Percentiles rank a stretch among this genome's conserved stretches.
These are phyloP conservation scores for Chrysotoxum bicinctum DNA, from an alignment of 2,888 invertebrate species.

Conservation along the genomic window DNA sequence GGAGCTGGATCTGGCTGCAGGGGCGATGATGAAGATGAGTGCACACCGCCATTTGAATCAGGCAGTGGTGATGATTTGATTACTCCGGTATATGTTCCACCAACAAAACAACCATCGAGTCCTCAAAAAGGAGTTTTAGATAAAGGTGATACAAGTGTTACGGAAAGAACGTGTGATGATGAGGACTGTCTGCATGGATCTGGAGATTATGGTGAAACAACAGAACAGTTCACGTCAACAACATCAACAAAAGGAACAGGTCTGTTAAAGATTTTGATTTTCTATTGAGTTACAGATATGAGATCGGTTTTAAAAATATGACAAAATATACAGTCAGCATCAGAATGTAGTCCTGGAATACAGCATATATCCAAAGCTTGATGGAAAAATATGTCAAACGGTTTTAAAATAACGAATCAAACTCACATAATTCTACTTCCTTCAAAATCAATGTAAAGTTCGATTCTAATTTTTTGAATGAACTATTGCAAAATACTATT, in stretches of 20 bases:
- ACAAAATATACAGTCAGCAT: too few relatives aligned
- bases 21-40: constrained; percentile 96
- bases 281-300: too few relatives aligned
- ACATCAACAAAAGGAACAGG: constrained; percentile 83
- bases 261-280: constrained; percentile 74
- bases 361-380: too few relatives aligned
- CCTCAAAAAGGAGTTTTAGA: constrained; percentile 77
- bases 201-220: constrained; percentile 87
- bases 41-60: constrained; percentile 90
- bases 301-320: too few relatives aligned
- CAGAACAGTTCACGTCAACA: constrained; percentile 84
- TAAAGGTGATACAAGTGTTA: constrained; percentile 73
- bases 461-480: too few relatives aligned
- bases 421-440: too few relatives aligned
- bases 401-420: too few relatives aligned
- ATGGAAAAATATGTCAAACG: too few relatives aligned
- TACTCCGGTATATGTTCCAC: constrained; percentile 94
- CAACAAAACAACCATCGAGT: constrained; percentile 87
- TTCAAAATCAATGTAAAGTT: too few relatives aligned
- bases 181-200: constrained; percentile 93
- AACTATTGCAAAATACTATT: too few relatives aligned
- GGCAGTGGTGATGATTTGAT: constrained; percentile 95
- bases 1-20: constrained; percentile 96
- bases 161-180: constrained; percentile 88
- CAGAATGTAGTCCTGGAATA: too few relatives aligned